phyloP scores from a whole-genome alignment of 2,888 invertebrate genomes.

The Eubasilissa splendida region DNA sequence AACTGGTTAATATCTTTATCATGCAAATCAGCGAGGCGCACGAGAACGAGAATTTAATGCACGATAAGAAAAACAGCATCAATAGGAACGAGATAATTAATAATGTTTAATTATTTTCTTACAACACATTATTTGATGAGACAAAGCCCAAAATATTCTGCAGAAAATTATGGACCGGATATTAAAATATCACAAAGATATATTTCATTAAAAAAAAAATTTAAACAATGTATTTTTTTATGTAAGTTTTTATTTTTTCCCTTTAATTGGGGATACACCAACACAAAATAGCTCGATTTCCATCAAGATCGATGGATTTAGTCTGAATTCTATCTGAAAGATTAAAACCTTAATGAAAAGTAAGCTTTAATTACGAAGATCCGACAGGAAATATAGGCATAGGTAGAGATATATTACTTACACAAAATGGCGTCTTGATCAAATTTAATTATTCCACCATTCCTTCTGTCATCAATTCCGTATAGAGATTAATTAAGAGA shows the following conservation, averaged over 20 bases:
- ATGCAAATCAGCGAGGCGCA: no score
- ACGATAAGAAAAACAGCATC: no score
- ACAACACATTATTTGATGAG: no score
- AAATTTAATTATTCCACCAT: slow-evolving; percentile 44
- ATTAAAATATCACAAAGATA: not conserved
- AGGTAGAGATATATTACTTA: not conserved
- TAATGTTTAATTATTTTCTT: no score
- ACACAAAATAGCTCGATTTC: not conserved
- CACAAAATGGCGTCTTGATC: slow-evolving; percentile 41
- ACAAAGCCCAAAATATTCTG: no score
- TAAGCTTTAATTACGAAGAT: slow-evolving; percentile 47
- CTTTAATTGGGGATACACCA: not conserved
- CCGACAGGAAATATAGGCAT: slow-evolving; percentile 26
- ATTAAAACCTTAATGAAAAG: slow-evolving; percentile 44
- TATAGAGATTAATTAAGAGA: slow-evolving; percentile 46
- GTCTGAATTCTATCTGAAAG: slow-evolving; percentile 25
- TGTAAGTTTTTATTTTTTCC: not conserved
- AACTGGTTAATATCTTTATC: no score
- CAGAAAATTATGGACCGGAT: no score
- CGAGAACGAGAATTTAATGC: no score
- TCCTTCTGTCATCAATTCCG: slow-evolving; percentile 44
- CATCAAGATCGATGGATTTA: no score
- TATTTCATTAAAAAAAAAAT: not conserved
- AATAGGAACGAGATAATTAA: no score
- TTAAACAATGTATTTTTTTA: not conserved